phyloP scores from a whole-genome alignment of 2,888 invertebrate species.

The Napeogenes sylphis region DNA sequence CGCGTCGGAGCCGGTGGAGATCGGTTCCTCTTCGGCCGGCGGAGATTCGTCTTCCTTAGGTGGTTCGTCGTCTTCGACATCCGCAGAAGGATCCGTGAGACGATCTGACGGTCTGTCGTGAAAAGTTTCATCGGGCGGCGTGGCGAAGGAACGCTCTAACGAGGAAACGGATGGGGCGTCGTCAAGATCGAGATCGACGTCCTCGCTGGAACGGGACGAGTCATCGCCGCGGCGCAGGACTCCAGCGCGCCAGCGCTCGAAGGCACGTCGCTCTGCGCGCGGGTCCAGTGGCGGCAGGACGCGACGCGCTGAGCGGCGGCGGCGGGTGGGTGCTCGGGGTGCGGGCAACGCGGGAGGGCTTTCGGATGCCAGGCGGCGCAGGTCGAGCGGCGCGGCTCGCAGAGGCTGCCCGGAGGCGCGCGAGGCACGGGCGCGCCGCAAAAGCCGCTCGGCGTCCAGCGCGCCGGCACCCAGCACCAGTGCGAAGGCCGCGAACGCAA shows the following conservation, averaged over 20 bases:
- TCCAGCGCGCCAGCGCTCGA: constrained; percentile 61
- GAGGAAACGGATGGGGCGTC: constrained; percentile 20
- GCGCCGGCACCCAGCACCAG: constrained; percentile 51
- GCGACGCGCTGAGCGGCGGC: constrained; percentile 28
- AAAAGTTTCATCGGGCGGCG: constrained; percentile 17
- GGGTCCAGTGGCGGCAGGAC: constrained; percentile 32
- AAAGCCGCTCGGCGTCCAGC: constrained; percentile 41
- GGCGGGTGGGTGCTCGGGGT: constrained; percentile 29
- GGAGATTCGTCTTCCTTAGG: constrained; percentile 23
- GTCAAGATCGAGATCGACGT: constrained; percentile 37
- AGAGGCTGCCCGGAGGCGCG: constrained; percentile 31
- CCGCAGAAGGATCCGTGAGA: constrained; percentile 11
- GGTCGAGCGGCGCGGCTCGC: constrained; percentile 38
- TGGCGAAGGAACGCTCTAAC: constrained; percentile 11
- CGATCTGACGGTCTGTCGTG: constrained; percentile 17
- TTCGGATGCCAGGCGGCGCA: constrained; percentile 33
- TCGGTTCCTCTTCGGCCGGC: constrained; percentile 38
- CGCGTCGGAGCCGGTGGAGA: constrained; percentile 44
- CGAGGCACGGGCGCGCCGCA: constrained; percentile 39
- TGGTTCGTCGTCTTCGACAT: constrained; percentile 12
- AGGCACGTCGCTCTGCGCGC: constrained; percentile 54
- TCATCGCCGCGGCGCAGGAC: constrained; percentile 49
- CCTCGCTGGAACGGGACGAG: constrained; percentile 49
- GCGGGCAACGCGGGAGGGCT: constrained; percentile 29
- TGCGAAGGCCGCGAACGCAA: constrained; percentile 47